Conservation (phyloP, 2,797 vertebrate species). For the Falco rusticolus region DNA sequence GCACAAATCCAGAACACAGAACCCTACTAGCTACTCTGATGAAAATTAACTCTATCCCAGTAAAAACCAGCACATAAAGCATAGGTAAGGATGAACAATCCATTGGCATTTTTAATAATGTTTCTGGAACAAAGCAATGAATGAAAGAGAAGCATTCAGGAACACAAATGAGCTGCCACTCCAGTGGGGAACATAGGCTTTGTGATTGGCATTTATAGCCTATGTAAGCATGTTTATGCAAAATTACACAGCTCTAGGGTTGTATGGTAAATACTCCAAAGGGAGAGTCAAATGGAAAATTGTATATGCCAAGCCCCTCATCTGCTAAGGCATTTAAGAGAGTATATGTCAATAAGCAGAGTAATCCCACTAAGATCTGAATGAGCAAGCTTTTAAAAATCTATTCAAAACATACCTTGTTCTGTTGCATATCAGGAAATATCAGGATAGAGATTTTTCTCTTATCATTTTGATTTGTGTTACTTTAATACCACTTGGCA, state of each 20-base stretch:
- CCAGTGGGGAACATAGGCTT: background rate
- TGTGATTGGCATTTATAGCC: background rate
- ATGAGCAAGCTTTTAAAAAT: background rate
- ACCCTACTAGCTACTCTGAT: no score
- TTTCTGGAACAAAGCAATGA: background rate
- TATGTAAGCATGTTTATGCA: background rate
- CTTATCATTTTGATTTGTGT: background rate
- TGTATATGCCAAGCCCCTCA: background rate
- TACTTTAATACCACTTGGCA: background rate
- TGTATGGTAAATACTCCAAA: background rate
- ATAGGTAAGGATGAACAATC: background rate
- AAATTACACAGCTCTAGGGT: background rate
- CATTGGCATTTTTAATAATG: background rate
- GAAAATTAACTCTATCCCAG: no score
- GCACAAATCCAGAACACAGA: no score
- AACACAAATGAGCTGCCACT: background rate
- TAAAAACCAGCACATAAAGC: no score
- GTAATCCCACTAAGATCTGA: background rate
- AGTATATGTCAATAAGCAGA: background rate
- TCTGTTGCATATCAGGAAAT: background rate
- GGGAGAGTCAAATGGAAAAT: background rate
- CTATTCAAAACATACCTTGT: background rate
- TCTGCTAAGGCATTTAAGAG: background rate
- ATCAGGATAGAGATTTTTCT: background rate
- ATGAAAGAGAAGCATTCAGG: background rate